Evolutionary conservation across 35 echinoderm and acorn worm genomes (phyloP).

Genomic region (Patiria miniata): DNA sequence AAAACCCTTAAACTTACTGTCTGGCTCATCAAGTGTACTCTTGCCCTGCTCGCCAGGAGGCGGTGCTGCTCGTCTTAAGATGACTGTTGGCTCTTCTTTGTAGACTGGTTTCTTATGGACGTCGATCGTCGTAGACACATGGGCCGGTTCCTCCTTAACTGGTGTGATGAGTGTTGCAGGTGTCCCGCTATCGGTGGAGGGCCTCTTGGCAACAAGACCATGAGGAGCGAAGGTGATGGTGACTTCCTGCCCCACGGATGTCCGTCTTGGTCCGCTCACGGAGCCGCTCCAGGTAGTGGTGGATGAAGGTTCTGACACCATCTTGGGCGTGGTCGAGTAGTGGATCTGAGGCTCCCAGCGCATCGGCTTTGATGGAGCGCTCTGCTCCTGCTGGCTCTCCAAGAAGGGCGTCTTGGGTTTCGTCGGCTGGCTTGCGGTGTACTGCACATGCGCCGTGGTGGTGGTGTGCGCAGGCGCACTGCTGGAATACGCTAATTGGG

Average conservation of each 20-base stretch:
- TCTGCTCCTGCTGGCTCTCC: conserved; percentile 11
- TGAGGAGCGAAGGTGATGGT: conserved; percentile 62
- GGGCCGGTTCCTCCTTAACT: neutral
- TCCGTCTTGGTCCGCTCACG: conserved; percentile 12
- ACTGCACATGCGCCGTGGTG: conserved; percentile 16
- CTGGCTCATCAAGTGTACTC: neutral
- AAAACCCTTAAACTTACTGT: neutral
- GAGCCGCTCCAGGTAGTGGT: neutral
- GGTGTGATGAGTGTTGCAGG: neutral
- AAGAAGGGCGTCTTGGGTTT: neutral
- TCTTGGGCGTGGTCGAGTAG: neutral
- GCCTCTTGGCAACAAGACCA: neutral
- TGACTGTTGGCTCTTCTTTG: conserved; percentile 1
- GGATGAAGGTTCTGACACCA: neutral
- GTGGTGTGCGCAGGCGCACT: neutral
- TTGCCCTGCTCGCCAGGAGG: neutral
- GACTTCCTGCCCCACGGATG: conserved; percentile 45
- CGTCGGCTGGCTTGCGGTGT: neutral
- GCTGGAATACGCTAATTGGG: conserved; percentile 30
- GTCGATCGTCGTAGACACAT: neutral
- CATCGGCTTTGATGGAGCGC: neutral
- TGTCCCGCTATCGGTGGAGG: neutral
- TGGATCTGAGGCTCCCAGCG: conserved; percentile 36
- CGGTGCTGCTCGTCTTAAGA: conserved; percentile 18
- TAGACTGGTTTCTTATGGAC: neutral